These are phyloP conservation scores for Vireo altiloquus DNA, from an alignment of 2,113 vertebrate species.

Conservation along the genomic window DNA sequence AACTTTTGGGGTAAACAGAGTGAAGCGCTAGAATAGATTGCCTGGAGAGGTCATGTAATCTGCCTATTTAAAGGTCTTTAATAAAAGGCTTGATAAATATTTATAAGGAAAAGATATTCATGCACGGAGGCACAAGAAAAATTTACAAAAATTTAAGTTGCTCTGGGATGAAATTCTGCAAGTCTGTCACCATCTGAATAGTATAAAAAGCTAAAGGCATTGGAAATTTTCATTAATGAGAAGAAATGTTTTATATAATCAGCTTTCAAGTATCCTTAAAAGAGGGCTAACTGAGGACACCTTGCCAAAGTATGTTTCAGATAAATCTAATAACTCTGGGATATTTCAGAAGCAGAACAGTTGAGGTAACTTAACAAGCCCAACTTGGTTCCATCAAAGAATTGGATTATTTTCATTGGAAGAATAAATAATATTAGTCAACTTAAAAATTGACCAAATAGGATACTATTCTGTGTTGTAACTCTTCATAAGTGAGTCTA, in stretches of 20 bases:
- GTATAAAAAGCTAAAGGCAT: background rate
- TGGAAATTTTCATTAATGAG: background rate
- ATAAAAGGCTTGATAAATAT: constrained; percentile 5
- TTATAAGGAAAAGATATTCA: background rate
- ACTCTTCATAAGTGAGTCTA: background rate
- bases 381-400: background rate
- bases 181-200: background rate
- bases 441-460: background rate
- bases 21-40: background rate
- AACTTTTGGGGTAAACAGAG: background rate
- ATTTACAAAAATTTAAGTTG: background rate
- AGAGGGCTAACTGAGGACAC: background rate
- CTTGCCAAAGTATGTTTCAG: background rate
- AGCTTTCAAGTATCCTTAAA: background rate
- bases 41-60: background rate
- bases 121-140: background rate
- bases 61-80: background rate
- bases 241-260: background rate
- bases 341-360: background rate
- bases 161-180: background rate
- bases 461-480: background rate
- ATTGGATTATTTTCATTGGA: background rate
- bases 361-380: background rate
- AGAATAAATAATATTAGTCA: background rate
- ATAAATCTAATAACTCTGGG: background rate